Percentiles rank a stretch among this genome's conserved stretches.
phyloP scores from a whole-genome alignment of 1,140 invertebrate genomes.

The Caenorhabditis inopinata region DNA sequence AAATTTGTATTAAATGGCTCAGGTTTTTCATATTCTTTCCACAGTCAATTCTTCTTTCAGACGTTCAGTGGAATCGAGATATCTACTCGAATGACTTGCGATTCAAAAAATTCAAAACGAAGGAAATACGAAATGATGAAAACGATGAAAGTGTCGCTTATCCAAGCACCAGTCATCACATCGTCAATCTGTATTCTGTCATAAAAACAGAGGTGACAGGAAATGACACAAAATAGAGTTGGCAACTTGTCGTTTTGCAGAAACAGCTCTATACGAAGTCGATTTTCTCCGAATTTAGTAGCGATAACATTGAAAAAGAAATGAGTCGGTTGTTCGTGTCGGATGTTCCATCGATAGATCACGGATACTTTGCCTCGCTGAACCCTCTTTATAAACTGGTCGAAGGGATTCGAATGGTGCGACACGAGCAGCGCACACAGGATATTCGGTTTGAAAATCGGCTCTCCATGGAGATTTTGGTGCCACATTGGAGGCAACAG shows the following conservation, averaged over 20 bases:
- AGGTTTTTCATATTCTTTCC: too few relatives aligned
- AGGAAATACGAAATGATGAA: background rate
- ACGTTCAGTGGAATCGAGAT: conserved; percentile 14
- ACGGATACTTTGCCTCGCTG: conserved; percentile 5
- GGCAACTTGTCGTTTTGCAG: background rate
- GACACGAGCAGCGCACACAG: background rate
- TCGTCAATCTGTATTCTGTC: background rate
- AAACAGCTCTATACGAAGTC: background rate
- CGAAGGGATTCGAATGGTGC: background rate
- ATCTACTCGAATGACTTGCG: background rate
- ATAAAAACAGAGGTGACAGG: background rate
- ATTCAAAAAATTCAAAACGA: background rate
- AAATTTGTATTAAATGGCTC: too few relatives aligned
- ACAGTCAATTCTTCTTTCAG: background rate
- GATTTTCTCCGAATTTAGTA: background rate
- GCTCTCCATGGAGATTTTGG: background rate
- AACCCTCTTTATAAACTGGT: background rate
- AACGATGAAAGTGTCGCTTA: background rate
- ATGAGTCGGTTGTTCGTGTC: background rate
- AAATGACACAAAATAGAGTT: background rate
- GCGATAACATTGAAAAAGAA: background rate
- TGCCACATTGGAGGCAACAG: background rate
- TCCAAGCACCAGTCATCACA: background rate
- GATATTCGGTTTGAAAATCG: conserved; percentile 9
- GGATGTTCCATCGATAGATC: conserved; percentile 1